These are phyloP conservation scores for Oscheius sp. DNA, from an alignment of 2,888 invertebrate species.

Conservation along the genomic window DNA sequence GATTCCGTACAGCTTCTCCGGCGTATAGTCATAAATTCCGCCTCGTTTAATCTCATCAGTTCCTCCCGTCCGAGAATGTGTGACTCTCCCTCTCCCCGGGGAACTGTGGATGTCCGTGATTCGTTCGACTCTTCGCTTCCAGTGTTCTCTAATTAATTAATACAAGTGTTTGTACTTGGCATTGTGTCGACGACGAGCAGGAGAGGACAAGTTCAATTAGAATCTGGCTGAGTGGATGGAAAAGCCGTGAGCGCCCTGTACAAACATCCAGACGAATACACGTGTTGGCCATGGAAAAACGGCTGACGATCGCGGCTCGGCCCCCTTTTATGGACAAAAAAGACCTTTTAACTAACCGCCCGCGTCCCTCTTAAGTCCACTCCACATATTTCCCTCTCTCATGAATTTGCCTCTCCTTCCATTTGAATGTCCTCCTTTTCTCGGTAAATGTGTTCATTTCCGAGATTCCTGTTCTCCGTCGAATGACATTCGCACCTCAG, in stretches of 20 bases:
- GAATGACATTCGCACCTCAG: not conserved
- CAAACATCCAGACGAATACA: not conserved
- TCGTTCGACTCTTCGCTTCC: constrained; percentile 8
- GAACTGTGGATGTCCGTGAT: not conserved
- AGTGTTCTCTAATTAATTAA: constrained; percentile 25
- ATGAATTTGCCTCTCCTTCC: constrained; percentile 6
- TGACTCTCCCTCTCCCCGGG: constrained; percentile 13
- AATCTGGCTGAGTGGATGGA: not conserved
- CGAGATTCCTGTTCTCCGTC: too few species aligned
- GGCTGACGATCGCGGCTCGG: too few species aligned
- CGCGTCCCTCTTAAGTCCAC: not conserved
- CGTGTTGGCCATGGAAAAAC: not conserved
- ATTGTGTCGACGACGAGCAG: too few species aligned
- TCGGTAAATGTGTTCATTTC: constrained; percentile 14
- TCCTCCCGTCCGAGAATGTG: constrained; percentile 21
- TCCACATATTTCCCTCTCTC: not conserved
- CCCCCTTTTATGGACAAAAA: too few species aligned
- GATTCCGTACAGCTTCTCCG: constrained; percentile 9
- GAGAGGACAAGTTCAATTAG: constrained; percentile 15
- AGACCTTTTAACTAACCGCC: not conserved
- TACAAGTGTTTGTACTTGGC: constrained; percentile 4
- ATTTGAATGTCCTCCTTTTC: constrained; percentile 15
- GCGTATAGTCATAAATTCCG: constrained; percentile 21
- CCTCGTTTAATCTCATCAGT: constrained; percentile 33
- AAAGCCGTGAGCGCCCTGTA: not conserved